Percentiles rank a stretch among this genome's conserved stretches.
Evolutionary conservation across 2,113 vertebrate genomes (phyloP).

Genomic region (Peromyscus californicus): DNA sequence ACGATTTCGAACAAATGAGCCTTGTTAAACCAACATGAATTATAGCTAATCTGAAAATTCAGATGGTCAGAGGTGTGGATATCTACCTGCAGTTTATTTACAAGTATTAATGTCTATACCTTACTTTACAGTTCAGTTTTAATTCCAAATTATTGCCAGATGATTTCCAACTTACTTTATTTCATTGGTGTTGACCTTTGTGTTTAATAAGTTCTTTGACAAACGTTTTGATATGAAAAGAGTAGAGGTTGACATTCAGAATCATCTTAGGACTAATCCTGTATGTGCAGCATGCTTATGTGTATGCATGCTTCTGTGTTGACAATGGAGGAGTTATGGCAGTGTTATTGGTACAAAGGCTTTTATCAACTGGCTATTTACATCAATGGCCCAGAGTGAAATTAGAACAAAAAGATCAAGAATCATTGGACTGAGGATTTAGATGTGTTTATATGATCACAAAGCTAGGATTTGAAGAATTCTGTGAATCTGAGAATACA

Average conservation of each 20-base stretch:
- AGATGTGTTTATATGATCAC: not conserved
- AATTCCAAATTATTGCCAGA: not conserved
- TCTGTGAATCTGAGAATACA: not conserved
- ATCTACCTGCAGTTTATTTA: not conserved
- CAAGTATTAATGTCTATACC: not conserved
- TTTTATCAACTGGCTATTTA: not conserved
- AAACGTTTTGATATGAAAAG: not conserved
- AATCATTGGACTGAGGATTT: not conserved
- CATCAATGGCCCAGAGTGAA: not conserved
- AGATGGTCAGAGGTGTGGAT: accelerated
- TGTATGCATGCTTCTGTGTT: not conserved
- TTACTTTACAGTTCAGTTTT: not conserved
- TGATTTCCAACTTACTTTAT: not conserved
- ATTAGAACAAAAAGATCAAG: not conserved
- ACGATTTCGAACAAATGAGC: not conserved
- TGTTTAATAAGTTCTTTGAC: not conserved
- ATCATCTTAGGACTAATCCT: not conserved
- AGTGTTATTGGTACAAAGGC: not conserved
- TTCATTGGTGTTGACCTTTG: not conserved
- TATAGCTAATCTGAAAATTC: not conserved
- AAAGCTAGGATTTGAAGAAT: not conserved
- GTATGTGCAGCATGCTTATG: not conserved
- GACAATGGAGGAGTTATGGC: not conserved
- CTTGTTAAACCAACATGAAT: not conserved
- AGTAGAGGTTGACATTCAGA: not conserved